A percentile compares a stretch with the other conserved stretches of the same genome.
These are phyloP conservation scores for Nanorana parkeri DNA, from an alignment of 2,113 vertebrate genomes.

Conservation along the genomic window DNA sequence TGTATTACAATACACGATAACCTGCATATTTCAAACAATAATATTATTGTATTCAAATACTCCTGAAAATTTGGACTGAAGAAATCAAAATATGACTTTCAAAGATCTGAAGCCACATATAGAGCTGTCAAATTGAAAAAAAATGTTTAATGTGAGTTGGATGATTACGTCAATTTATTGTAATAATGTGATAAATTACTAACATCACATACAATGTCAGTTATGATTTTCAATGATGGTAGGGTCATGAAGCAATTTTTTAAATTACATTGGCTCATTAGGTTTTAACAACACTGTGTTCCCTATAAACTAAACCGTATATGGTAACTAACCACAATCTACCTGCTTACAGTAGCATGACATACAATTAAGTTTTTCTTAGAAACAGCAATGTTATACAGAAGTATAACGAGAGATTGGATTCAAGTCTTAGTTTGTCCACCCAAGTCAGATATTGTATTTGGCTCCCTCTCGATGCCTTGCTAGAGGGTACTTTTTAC, in stretches of 20 bases:
- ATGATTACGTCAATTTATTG: constrained; percentile 33
- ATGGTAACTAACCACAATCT: not conserved
- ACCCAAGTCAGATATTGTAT: too few species aligned
- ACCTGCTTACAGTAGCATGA: not conserved
- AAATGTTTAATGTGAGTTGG: constrained; percentile 5
- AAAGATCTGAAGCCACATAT: not conserved
- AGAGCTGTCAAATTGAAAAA: constrained; percentile 11
- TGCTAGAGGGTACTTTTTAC: too few species aligned
- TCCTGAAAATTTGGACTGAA: not conserved
- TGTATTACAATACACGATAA: not conserved
- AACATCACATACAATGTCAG: constrained; percentile 25
- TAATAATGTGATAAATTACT: constrained; percentile 33
- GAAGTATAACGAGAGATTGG: not conserved
- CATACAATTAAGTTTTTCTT: too few species aligned
- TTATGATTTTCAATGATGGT: constrained; percentile 10
- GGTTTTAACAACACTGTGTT: constrained; percentile 4
- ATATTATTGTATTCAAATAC: not conserved
- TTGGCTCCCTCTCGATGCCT: too few species aligned
- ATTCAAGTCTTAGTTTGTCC: too few species aligned
- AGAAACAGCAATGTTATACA: not conserved
- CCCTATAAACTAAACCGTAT: not conserved
- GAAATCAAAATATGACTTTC: not conserved
- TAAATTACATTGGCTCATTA: constrained; percentile 1
- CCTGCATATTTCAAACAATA: not conserved
- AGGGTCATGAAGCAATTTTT: constrained; percentile 24